Evolutionary conservation across 2,888 invertebrate genomes (phyloP).

Genomic region (Unio pictorum): DNA sequence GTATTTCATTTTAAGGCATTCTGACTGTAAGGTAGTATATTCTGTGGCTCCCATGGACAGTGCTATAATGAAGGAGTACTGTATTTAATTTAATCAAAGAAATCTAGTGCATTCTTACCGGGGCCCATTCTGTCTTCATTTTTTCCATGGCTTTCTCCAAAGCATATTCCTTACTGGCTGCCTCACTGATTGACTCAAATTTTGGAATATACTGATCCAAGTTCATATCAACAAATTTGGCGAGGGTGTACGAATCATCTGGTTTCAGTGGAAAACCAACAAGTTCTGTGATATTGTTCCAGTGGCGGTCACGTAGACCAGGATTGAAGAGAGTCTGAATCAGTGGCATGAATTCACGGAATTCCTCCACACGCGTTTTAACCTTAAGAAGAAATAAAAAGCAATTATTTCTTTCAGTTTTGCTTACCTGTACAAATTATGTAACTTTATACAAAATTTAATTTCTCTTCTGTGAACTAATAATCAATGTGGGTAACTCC

Average conservation of each 20-base stretch:
- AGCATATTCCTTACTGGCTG: conserved; percentile 95
- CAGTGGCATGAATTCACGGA: conserved; percentile 86
- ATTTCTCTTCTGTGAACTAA: too few species aligned
- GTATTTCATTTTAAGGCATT: too few species aligned
- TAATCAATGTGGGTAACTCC: too few species aligned
- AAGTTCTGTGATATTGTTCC: conserved; percentile 95
- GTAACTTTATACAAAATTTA: too few species aligned
- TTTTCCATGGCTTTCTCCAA: conserved; percentile 89
- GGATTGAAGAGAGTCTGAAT: conserved; percentile 95
- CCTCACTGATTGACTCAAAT: conserved; percentile 93
- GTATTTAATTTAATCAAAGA: too few species aligned
- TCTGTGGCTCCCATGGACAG: too few species aligned
- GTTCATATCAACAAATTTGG: conserved; percentile 89
- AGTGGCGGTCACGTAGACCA: conserved; percentile 83
- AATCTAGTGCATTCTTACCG: conserved; percentile 49
- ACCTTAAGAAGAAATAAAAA: conserved; percentile 65
- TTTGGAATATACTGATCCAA: conserved; percentile 87
- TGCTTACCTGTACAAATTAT: too few species aligned
- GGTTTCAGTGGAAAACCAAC: conserved; percentile 93
- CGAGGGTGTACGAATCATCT: conserved; percentile 84
- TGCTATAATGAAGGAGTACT: too few species aligned
- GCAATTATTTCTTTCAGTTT: not conserved
- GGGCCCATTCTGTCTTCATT: conserved; percentile 91
- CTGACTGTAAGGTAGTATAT: too few species aligned
- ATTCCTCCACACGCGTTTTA: conserved; percentile 85